Percentiles rank a stretch among this genome's conserved stretches.
These are phyloP conservation scores for Borostomias antarcticus DNA, from an alignment of 2,797 vertebrate species.

Conservation along the genomic window DNA sequence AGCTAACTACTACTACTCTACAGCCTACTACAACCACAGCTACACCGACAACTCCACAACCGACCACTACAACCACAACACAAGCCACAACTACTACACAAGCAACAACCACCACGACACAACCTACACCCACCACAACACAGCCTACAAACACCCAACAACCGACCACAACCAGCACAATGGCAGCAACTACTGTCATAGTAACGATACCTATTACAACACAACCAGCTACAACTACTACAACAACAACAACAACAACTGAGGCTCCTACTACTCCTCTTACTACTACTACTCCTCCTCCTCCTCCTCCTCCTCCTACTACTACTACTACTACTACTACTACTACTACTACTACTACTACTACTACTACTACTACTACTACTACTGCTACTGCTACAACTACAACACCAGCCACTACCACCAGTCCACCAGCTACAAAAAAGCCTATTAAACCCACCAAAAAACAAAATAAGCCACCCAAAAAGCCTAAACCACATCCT, in stretches of 20 bases:
- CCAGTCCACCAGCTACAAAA: not conserved
- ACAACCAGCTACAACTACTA: slow-evolving; percentile 3
- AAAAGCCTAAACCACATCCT: slow-evolving; percentile 59
- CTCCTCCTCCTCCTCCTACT: no score
- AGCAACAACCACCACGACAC: not conserved
- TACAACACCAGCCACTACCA: not conserved
- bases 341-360: slow-evolving; percentile 25
- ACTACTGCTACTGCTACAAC: slow-evolving; percentile 8
- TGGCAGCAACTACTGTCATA: slow-evolving; percentile 39
- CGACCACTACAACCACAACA: slow-evolving; percentile 9
- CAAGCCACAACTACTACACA: slow-evolving; percentile 20
- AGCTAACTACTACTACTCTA: slow-evolving; percentile 16
- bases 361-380: not conserved
- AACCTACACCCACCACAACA: slow-evolving; percentile 18
- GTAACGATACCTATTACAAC: slow-evolving; percentile 8
- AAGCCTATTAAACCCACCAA: slow-evolving; percentile 50
- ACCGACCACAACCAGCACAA: slow-evolving; percentile 19
- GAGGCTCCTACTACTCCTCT: slow-evolving; percentile 21
- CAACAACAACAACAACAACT: slow-evolving; percentile 12
- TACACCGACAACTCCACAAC: not conserved
- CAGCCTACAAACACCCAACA: slow-evolving; percentile 18
- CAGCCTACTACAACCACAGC: fast-evolving
- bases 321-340: slow-evolving; percentile 4
- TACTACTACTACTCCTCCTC: not conserved
- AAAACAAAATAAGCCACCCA: slow-evolving; percentile 62